Evolutionary conservation across 2,797 vertebrate genomes (phyloP).

Genomic region (Acipenser ruthenus): DNA sequence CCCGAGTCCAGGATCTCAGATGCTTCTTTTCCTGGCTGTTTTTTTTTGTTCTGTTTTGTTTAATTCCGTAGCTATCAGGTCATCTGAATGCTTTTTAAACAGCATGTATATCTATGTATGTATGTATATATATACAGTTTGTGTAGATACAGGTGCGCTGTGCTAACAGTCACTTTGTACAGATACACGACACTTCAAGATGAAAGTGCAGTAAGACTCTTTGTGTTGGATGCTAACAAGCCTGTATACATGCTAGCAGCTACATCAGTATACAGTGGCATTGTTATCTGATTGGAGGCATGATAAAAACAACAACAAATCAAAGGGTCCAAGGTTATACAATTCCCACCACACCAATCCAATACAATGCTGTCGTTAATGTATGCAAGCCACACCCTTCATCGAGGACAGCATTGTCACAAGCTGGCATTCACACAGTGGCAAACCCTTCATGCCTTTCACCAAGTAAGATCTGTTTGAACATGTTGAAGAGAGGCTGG

Average conservation of each 20-base stretch:
- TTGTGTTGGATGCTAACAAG: neutral
- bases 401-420: no score
- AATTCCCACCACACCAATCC: neutral
- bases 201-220: neutral
- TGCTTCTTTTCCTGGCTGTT: no score
- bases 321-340: neutral
- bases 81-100: neutral
- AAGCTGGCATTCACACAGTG: neutral
- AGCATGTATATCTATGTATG: neutral
- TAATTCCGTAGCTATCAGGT: no score
- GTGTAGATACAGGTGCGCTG: neutral
- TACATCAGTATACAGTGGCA: neutral
- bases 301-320: neutral
- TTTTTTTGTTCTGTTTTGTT: no score
- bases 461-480: neutral
- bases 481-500: no score
- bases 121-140: neutral
- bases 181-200: neutral
- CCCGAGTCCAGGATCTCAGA: no score
- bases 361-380: no score
- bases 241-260: neutral
- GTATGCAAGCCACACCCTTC: no score
- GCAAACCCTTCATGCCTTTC: neutral
- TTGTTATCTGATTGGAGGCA: neutral
- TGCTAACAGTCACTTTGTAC: neutral